Evolutionary conservation across 2,113 vertebrate species (phyloP).

Genomic region (Sturnus vulgaris): DNA sequence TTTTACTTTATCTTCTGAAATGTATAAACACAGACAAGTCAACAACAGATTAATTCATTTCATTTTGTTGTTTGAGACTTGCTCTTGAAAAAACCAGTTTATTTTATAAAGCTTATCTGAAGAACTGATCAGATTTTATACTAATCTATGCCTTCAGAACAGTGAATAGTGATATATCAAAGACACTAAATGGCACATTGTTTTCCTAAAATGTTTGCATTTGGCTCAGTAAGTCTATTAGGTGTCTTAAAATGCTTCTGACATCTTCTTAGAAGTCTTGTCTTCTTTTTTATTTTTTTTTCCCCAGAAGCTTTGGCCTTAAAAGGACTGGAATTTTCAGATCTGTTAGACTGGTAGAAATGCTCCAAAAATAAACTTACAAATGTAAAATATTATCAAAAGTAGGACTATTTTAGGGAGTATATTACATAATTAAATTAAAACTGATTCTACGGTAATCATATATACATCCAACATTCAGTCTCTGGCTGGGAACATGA

Average conservation of each 20-base stretch:
- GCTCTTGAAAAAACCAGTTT: not conserved
- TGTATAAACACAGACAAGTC: not conserved
- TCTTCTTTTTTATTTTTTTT: not conserved
- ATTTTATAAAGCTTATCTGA: not conserved
- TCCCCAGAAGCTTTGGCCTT: not conserved
- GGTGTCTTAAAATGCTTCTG: not conserved
- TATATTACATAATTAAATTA: not conserved
- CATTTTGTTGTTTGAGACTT: not conserved
- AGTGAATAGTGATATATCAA: not conserved
- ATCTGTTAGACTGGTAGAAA: not conserved
- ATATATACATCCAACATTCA: not conserved
- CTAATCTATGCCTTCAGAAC: not conserved
- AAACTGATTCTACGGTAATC: not conserved
- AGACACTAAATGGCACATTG: not conserved
- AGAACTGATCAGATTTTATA: not conserved
- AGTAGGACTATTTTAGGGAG: not conserved
- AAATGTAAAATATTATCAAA: not conserved
- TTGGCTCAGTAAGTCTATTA: not conserved
- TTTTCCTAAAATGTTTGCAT: not conserved
- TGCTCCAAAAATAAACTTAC: not conserved
- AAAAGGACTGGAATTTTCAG: not conserved
- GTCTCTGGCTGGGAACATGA: not conserved
- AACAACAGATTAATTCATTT: not conserved
- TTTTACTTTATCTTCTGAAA: not conserved
- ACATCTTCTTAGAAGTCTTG: not conserved